These are phyloP conservation scores for Hylia prasina DNA, from an alignment of 2,113 vertebrate genomes.

Conservation along the genomic window DNA sequence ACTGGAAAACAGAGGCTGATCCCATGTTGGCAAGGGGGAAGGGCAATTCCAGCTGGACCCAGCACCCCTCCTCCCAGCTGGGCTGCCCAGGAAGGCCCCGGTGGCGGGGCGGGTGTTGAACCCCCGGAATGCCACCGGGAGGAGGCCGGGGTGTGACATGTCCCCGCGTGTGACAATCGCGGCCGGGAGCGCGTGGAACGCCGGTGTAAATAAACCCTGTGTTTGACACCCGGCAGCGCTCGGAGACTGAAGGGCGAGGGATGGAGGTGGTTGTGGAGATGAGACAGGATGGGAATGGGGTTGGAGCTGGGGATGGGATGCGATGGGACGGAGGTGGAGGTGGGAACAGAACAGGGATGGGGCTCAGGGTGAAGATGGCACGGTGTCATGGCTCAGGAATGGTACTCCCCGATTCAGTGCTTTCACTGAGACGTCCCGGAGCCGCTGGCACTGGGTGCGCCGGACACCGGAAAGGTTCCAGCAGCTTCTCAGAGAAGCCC, in stretches of 20 bases:
- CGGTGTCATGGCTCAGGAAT: not conserved
- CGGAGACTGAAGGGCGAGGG: not conserved
- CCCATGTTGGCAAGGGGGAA: rapidly evolving
- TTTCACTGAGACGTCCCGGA: not conserved
- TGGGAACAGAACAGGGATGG: not conserved
- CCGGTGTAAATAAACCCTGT: constrained; percentile 65
- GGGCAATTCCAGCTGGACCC: not conserved
- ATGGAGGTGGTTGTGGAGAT: not conserved
- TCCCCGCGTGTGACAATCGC: not conserved
- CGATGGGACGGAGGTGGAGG: not conserved
- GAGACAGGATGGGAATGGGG: not conserved
- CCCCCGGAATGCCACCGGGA: rapidly evolving
- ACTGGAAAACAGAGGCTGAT: not conserved
- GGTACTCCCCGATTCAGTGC: not conserved
- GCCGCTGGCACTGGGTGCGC: not conserved
- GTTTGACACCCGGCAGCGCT: constrained; percentile 42
- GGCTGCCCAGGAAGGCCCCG: not conserved
- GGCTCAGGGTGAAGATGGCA: not conserved
- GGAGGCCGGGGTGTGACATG: not conserved
- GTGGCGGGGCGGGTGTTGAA: rapidly evolving
- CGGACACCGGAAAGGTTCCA: not conserved
- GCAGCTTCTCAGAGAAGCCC: not conserved
- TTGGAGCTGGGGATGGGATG: not conserved
- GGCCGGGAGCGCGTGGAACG: not conserved
- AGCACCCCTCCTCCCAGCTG: rapidly evolving